Base-by-base conservation (phyloP, 2,888 invertebrate species). In the Therioaphis trifolii region DNA sequence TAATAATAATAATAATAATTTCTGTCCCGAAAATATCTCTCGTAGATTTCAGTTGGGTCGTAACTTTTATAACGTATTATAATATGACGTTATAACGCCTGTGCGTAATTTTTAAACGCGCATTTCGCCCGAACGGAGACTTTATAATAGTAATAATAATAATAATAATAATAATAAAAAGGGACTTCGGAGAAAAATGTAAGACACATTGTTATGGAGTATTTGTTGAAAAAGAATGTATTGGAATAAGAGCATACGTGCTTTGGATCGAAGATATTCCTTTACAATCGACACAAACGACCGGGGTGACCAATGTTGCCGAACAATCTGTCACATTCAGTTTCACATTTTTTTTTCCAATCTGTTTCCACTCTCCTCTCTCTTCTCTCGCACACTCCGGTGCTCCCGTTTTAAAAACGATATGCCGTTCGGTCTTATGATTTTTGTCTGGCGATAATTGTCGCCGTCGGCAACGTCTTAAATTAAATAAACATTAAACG, bases 321-420 rank as follows among this genome's bases (percentile, higher is more conserved):
- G 68, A 78, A 78, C 52, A 78, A 78, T 68, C 68, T 68, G 78
- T 78, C 68, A 68, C 78, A 63, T 78, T 55, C 52, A 55, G 68
- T 68, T 68, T 24, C 18, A 52, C 52, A 66, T 68, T 78, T 78
- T 68, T n/a, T n/a, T n/a, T n/a, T 68, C 52, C 52, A 52, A 61
- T 68, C 15, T n/a, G 43, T 14, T 74, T 74, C 74, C 15, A 21
- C 29, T 74, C 35, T 15, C 11, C n/a, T 74, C 40, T 0, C 3
- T n/a, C n/a, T n/a, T n/a, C n/a, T n/a, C n/a, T n/a, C n/a, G n/a
- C n/a, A n/a, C n/a, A n/a, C n/a, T n/a, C n/a, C n/a, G n/a, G n/a
- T n/a, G n/a, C n/a, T n/a, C 29, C 7, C 1, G 35, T 27, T 27
- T 61, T 29, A 43, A 43, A 75, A 61, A n/a, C 43, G 15, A 61